Conservation (phyloP, 2,797 vertebrate genomes). For the Acrossocheilus wenchowensis region DNA sequence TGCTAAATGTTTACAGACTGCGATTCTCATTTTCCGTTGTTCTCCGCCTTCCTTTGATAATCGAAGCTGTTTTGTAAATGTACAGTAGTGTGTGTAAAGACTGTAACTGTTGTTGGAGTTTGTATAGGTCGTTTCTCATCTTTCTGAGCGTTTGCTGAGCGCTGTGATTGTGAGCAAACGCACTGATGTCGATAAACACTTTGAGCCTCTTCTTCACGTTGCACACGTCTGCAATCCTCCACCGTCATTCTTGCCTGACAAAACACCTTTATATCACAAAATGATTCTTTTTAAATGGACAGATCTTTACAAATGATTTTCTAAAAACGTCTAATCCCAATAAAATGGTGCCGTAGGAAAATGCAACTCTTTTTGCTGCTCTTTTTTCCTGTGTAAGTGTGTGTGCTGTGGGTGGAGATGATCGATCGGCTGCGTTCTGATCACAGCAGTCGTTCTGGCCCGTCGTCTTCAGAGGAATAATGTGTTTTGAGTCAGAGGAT, state of each 20-base stretch:
- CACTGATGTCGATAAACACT: not conserved
- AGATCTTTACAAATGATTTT: constrained; percentile 58
- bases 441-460: not conserved
- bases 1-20: constrained; percentile 5
- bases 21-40: not conserved
- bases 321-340: constrained; percentile 60
- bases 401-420: not conserved
- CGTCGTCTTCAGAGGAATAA: constrained; percentile 21
- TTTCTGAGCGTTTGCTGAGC: not conserved
- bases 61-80: constrained; percentile 14
- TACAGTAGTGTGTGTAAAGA: not conserved
- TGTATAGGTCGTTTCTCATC: not conserved
- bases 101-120: not conserved
- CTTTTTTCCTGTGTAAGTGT: not conserved
- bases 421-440: constrained; percentile 20
- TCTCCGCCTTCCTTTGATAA: not conserved
- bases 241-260: constrained; percentile 33
- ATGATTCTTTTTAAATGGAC: constrained; percentile 39
- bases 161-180: not conserved
- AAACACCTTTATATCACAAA: constrained; percentile 52
- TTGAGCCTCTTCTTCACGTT: not conserved
- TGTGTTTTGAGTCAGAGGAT: constrained; percentile 27
- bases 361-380: not conserved
- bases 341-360: constrained; percentile 54
- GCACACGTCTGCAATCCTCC: constrained; percentile 4